Evolutionary conservation across 2,797 vertebrate genomes (phyloP).

Genomic region (Ctenosaura bakeri): DNA sequence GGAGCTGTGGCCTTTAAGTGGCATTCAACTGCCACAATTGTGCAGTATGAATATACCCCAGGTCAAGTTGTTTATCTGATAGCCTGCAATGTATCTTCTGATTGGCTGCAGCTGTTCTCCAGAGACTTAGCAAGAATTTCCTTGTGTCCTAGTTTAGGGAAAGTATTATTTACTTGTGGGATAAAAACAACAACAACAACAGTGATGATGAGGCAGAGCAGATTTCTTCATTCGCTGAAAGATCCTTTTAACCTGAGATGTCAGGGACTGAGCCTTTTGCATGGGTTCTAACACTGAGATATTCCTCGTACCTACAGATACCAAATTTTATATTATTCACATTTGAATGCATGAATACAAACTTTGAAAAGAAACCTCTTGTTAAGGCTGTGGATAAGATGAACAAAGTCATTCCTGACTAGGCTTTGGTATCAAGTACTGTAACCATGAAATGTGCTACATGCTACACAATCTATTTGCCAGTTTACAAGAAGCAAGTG

Average conservation of each 20-base stretch:
- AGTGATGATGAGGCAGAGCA: too few relatives aligned
- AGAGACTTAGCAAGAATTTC: too few relatives aligned
- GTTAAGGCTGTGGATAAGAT: not conserved
- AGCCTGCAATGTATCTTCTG: too few relatives aligned
- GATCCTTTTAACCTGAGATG: not conserved
- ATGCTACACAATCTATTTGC: not conserved
- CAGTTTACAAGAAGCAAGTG: constrained; percentile 7
- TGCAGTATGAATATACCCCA: too few relatives aligned
- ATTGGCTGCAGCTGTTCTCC: too few relatives aligned
- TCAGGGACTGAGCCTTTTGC: not conserved
- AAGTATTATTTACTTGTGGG: too few relatives aligned
- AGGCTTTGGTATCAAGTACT: not conserved
- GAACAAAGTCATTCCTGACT: not conserved
- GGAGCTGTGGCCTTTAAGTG: too few relatives aligned
- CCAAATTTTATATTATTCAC: too few relatives aligned
- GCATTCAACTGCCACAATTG: too few relatives aligned
- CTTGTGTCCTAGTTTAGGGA: too few relatives aligned
- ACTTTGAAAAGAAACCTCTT: not conserved
- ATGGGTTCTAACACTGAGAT: not conserved
- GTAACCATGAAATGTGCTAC: not conserved
- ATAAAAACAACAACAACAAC: too few relatives aligned
- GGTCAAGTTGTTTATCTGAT: too few relatives aligned
- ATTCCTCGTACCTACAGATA: not conserved
- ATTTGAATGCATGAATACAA: not conserved
- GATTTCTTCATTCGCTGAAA: not conserved